A percentile compares a stretch with the other conserved stretches of the same genome.
Evolutionary conservation across 1,140 invertebrate species (phyloP).

Genomic region (Microplitis demolitor): DNA sequence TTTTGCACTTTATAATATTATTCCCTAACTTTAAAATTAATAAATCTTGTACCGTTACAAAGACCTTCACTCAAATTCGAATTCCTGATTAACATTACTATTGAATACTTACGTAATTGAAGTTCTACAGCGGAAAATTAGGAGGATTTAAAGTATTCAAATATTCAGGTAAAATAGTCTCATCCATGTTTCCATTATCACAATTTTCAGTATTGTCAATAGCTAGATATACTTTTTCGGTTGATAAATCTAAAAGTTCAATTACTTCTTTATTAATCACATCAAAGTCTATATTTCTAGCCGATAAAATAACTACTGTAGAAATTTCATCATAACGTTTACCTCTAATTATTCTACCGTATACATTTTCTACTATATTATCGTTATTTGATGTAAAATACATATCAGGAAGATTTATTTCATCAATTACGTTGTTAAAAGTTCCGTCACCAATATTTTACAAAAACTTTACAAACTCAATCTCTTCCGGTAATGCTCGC

Average conservation of each 20-base stretch:
- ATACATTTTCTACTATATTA: constrained; percentile 15
- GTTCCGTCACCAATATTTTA: constrained; percentile 27
- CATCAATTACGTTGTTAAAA: constrained; percentile 5
- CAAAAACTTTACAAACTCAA: constrained; percentile 26
- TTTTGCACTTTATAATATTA: constrained; percentile 31
- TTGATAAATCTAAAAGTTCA: constrained; percentile 11
- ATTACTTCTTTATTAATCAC: constrained; percentile 26
- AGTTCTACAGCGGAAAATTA: constrained; percentile 5
- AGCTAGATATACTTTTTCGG: constrained; percentile 11
- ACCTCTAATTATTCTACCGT: constrained; percentile 7
- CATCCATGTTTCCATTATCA: constrained; percentile 4
- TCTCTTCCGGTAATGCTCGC: neutral
- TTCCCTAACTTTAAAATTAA: constrained; percentile 21
- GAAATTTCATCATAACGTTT: constrained; percentile 16
- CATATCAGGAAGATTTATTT: constrained; percentile 9
- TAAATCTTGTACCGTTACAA: constrained; percentile 28
- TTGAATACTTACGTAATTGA: neutral
- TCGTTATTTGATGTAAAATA: neutral
- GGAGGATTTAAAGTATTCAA: constrained; percentile 14
- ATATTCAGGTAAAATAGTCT: constrained; percentile 21
- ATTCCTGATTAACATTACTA: constrained; percentile 22
- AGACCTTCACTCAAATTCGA: constrained; percentile 21
- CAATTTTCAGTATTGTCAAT: constrained; percentile 16
- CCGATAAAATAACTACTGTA: constrained; percentile 24
- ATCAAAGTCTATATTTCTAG: constrained; percentile 26